Conservation (phyloP, 2,797 vertebrate genomes). For the Glossophaga mutica region DNA sequence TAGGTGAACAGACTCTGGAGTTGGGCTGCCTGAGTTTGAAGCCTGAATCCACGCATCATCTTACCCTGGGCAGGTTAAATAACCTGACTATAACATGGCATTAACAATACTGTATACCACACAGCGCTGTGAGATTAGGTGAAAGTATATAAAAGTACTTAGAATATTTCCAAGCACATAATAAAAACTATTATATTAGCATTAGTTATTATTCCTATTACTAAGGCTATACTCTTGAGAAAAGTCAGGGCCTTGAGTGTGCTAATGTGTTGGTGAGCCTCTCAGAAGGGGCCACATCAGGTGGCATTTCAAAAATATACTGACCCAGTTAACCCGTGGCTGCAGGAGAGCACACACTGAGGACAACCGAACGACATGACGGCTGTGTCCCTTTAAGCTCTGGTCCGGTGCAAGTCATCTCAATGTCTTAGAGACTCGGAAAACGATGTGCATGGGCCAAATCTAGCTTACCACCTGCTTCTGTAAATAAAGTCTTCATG, state of each 20-base stretch:
- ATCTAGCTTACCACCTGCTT: not conserved
- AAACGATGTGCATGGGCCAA: not conserved
- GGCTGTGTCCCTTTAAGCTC: not conserved
- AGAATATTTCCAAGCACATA: not conserved
- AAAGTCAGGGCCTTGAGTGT: not conserved
- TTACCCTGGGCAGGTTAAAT: not conserved
- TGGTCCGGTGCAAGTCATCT: not conserved
- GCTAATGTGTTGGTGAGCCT: not conserved
- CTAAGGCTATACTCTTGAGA: not conserved
- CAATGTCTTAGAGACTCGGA: not conserved
- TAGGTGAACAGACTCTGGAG: not conserved
- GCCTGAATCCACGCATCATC: not conserved
- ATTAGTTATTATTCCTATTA: not conserved
- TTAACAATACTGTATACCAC: not conserved
- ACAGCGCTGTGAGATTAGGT: not conserved
- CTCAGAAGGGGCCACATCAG: not conserved
- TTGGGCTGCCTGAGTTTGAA: not conserved
- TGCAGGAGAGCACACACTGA: not conserved
- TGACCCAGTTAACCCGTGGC: not conserved
- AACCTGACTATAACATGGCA: not conserved
- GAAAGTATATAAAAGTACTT: not conserved
- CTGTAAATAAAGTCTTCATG: not conserved
- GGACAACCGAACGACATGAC: not conserved
- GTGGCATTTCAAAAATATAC: not conserved
- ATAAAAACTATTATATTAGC: not conserved